Evolutionary conservation across 2,888 invertebrate genomes (phyloP), one percentile per base, ranked within the genome.

Genomic region (Hofmannophila pseudospretella): DNA sequence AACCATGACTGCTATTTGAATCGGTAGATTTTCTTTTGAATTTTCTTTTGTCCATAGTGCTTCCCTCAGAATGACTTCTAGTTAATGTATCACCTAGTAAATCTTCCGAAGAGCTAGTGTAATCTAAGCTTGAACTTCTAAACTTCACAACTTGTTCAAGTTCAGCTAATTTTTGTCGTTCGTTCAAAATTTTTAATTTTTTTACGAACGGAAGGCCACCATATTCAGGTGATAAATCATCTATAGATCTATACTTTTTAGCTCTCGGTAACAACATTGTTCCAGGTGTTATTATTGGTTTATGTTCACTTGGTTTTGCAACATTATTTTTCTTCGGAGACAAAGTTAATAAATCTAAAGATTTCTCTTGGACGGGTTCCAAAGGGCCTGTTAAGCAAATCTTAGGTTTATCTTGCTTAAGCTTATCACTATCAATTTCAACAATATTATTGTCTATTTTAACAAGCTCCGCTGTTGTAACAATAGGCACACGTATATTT

Each of bases 181-280:
- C 96, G 69, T 96, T 96, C 31, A 96, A 86, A 52, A 96, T 96
- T 84, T 96, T 95, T 32, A 96, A 79, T 57, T 95, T 95, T 73
- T 96, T 96, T 0, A 96, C 95, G 64, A 96, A 96, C 0, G 96
- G 95, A 41, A 96, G 74, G 8, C 94, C 93, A 34, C 93, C 93
- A 57, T 95, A 96, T 67, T 96, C 96, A 0, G 96, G 96, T 5
- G 95, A 95, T 22, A 96, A 75, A 68, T 96, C 96, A 58, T 94
- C 94, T 34, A 95, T 93, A n/a, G 95, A 95, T 44, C 90, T 89
- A 73, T 95, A 95, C 66, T 91, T 90, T 70, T 94, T 94, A 1
- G 73, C 52, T 75, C 75, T 76, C 7, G 81, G 78, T 39, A 80
- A 64, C 28, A 84, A 52, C 53, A 71, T 71, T 32, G 51, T 47